These are phyloP conservation scores for Ommatoiulus sabulosus DNA, from an alignment of 2,888 invertebrate species.

Conservation along the genomic window DNA sequence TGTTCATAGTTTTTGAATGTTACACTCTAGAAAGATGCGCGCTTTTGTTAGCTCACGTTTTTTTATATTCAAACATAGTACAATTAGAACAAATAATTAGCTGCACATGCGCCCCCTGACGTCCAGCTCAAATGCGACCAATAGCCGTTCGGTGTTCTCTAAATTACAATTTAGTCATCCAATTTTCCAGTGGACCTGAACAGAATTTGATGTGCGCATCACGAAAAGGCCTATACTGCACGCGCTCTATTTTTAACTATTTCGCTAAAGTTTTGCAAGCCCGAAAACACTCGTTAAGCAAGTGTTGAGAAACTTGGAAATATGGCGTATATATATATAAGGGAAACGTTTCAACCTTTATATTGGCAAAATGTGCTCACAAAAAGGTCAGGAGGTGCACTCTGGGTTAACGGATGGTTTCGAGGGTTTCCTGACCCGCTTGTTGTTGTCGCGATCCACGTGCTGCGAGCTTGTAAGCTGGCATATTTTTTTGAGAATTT, in stretches of 20 bases:
- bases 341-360: background rate
- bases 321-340: background rate
- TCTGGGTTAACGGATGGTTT: background rate
- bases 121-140: too few relatives aligned
- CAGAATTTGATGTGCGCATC: background rate
- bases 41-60: too few relatives aligned
- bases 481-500: background rate
- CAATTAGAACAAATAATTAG: too few relatives aligned
- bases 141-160: too few relatives aligned
- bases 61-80: too few relatives aligned
- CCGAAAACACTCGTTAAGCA: background rate
- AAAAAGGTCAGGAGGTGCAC: background rate
- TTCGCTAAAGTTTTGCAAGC: slow-evolving; percentile 17
- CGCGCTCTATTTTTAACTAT: slow-evolving; percentile 27
- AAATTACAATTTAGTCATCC: background rate
- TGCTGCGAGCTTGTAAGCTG: slow-evolving; percentile 30
- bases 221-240: background rate
- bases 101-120: background rate
- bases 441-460: background rate
- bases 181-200: slow-evolving; percentile 7
- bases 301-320: slow-evolving; percentile 18
- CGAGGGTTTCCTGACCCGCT: background rate
- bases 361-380: background rate
- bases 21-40: too few relatives aligned
- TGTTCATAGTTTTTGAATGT: too few relatives aligned